Evolutionary conservation across 2,113 vertebrate genomes (phyloP).

Genomic region (Oplegnathus fasciatus): DNA sequence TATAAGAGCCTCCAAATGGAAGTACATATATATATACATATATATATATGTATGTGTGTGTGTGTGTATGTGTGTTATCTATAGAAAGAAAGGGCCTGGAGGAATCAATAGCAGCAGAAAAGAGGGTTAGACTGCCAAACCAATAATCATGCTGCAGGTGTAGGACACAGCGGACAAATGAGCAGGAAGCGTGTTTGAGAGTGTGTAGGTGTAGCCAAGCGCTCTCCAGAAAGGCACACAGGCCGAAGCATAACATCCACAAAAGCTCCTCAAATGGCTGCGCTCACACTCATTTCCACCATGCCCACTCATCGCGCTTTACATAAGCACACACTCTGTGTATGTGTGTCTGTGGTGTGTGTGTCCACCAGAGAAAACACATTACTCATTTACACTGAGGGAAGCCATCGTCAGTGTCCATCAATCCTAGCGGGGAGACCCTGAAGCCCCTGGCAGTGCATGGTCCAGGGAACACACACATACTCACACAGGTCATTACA

Average conservation of each 20-base stretch:
- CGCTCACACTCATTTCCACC: constrained; percentile 52
- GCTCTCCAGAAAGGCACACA: constrained; percentile 55
- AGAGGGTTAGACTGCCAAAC: constrained; percentile 38
- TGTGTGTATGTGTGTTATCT: constrained; percentile 1
- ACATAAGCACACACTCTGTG: constrained; percentile 63
- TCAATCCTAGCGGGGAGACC: constrained; percentile 57
- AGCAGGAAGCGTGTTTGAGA: constrained; percentile 65
- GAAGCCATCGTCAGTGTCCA: constrained; percentile 65
- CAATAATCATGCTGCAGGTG: constrained; percentile 58
- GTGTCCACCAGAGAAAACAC: constrained; percentile 53
- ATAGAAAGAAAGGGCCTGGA: background rate
- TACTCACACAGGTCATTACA: constrained; percentile 47
- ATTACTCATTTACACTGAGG: constrained; percentile 69
- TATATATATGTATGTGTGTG: background rate
- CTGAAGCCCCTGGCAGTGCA: constrained; percentile 46
- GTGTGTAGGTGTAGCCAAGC: constrained; percentile 68
- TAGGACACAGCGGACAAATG: constrained; percentile 66
- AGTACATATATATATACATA: background rate
- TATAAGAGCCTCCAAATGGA: background rate
- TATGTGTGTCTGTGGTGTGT: constrained; percentile 29
- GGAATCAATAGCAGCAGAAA: constrained; percentile 34
- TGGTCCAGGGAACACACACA: constrained; percentile 48
- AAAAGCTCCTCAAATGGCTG: constrained; percentile 70
- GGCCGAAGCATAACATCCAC: constrained; percentile 67
- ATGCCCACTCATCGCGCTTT: constrained; percentile 75